phyloP scores from a whole-genome alignment of 1,140 invertebrate species.

The Cephus cinctus region DNA sequence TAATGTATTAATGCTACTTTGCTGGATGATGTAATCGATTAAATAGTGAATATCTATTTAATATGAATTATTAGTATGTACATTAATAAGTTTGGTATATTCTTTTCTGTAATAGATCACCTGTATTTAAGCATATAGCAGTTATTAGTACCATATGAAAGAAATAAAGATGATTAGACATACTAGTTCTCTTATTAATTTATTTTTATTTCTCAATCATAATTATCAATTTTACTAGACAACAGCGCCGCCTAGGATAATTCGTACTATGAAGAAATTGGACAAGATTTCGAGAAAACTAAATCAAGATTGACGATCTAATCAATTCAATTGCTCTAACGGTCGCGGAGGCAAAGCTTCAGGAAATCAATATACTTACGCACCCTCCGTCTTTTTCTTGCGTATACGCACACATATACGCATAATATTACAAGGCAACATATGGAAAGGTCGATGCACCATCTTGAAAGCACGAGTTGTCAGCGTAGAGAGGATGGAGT shows the following conservation, averaged over 20 bases:
- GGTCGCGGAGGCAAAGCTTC: too few species aligned
- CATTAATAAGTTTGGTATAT: slow-evolving; percentile 52
- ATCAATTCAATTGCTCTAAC: too few species aligned
- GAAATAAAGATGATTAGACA: slow-evolving; percentile 53
- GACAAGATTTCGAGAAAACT: not conserved
- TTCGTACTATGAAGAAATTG: too few species aligned
- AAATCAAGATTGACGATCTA: not conserved
- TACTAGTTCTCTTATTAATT: not conserved
- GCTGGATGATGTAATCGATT: slow-evolving; percentile 44
- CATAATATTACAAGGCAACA: not conserved
- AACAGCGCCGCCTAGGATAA: too few species aligned
- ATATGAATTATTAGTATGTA: slow-evolving; percentile 47
- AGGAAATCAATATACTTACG: too few species aligned
- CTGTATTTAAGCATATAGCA: slow-evolving; percentile 54
- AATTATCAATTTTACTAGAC: too few species aligned
- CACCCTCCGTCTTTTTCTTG: too few species aligned
- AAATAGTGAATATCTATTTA: slow-evolving; percentile 44
- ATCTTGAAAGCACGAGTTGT: not conserved
- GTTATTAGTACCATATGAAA: slow-evolving; percentile 49
- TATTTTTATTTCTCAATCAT: too few species aligned
- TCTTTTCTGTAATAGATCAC: slow-evolving; percentile 50
- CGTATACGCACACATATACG: not conserved
- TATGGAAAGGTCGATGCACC: not conserved
- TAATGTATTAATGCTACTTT: slow-evolving; percentile 48
- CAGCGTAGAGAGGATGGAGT: too few species aligned